Evolutionary conservation across 2,113 vertebrate species (phyloP).

Genomic region (Microcebus lehilahytsara): DNA sequence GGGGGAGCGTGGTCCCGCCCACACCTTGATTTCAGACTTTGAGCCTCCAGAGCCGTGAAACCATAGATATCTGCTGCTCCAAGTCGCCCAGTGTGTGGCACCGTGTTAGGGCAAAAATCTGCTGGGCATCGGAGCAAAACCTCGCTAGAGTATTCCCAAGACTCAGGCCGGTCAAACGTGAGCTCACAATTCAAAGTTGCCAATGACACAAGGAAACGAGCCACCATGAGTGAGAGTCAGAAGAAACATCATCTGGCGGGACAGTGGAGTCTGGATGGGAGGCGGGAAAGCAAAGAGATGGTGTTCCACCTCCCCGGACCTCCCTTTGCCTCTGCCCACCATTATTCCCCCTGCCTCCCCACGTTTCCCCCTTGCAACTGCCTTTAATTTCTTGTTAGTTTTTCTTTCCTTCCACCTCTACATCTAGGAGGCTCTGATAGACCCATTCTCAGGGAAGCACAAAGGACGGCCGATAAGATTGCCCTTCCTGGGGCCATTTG

Average conservation of each 20-base stretch:
- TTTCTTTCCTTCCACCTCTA: not conserved
- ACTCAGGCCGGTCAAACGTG: not conserved
- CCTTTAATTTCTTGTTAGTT: not conserved
- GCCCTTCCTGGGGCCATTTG: not conserved
- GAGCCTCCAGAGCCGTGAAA: not conserved
- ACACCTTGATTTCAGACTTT: not conserved
- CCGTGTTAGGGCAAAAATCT: not conserved
- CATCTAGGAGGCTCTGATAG: not conserved
- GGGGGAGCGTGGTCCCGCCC: not conserved
- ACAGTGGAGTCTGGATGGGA: not conserved
- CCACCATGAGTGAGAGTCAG: not conserved
- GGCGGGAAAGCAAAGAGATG: not conserved
- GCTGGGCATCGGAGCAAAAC: not conserved
- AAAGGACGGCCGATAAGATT: not conserved
- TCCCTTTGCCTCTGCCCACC: not conserved
- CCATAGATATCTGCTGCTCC: not conserved
- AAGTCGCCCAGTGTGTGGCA: not conserved
- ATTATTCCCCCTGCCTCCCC: not conserved
- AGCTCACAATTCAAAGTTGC: not conserved
- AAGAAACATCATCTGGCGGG: not conserved
- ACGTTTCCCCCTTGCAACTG: not conserved
- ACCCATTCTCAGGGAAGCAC: not conserved
- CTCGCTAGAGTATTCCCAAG: not conserved
- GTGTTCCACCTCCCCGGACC: not conserved
- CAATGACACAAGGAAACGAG: not conserved